phyloP scores from a whole-genome alignment of 2,888 invertebrate genomes.

The Brenthis ino region DNA sequence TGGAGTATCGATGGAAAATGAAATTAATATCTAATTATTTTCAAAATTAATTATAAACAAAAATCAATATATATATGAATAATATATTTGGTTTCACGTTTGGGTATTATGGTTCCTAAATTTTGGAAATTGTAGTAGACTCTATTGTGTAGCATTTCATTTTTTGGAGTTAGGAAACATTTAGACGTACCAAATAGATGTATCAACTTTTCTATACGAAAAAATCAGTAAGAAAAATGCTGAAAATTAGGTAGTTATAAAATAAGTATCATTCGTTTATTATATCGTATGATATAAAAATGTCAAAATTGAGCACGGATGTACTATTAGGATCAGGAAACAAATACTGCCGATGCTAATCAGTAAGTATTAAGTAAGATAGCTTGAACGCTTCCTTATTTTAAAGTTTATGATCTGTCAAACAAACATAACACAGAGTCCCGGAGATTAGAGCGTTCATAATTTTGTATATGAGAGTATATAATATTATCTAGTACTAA shows the following conservation, averaged over 20 bases:
- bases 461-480: constrained; percentile 66
- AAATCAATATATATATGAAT: constrained; percentile 70
- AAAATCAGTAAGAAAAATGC: constrained; percentile 73
- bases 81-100: constrained; percentile 78
- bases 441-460: constrained; percentile 52
- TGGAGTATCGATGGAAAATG: constrained; percentile 71
- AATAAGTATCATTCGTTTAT: constrained; percentile 75
- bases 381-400: constrained; percentile 56
- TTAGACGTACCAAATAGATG: constrained; percentile 81
- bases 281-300: constrained; percentile 62
- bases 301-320: constrained; percentile 77
- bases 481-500: constrained; percentile 48
- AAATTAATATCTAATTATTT: constrained; percentile 75
- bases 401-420: constrained; percentile 41
- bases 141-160: constrained; percentile 80
- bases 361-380: constrained; percentile 62
- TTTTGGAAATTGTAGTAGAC: constrained; percentile 83
- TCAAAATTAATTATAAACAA: constrained; percentile 77
- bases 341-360: constrained; percentile 76
- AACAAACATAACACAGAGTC: constrained; percentile 43
- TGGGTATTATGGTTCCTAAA: constrained; percentile 83
- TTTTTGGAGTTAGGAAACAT: constrained; percentile 76
- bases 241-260: constrained; percentile 76
- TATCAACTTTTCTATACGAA: constrained; percentile 80
- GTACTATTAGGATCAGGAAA: constrained; percentile 76